These are phyloP conservation scores for Vidua macroura DNA, from an alignment of 2,113 vertebrate genomes.

Conservation along the genomic window DNA sequence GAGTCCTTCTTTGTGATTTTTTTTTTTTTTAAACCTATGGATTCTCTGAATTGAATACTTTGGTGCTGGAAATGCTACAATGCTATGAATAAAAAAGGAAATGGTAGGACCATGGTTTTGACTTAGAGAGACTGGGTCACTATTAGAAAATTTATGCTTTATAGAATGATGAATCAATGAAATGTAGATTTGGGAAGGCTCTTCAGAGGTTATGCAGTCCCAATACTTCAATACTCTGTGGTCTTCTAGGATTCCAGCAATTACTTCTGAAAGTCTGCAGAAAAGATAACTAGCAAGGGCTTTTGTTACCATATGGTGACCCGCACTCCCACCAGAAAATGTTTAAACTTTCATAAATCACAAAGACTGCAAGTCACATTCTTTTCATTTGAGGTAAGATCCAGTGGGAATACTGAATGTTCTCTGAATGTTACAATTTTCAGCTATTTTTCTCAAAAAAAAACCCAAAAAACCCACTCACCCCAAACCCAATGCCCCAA, in stretches of 20 bases:
- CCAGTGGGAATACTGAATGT: neutral
- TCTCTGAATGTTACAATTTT: neutral
- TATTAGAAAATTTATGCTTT: neutral
- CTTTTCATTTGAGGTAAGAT: neutral
- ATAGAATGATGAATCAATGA: neutral
- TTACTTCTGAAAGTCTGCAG: neutral
- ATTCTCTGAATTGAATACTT: neutral
- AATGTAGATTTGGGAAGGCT: neutral
- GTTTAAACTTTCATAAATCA: constrained; percentile 23
- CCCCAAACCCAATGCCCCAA: neutral
- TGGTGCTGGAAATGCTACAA: neutral
- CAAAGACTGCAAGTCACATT: neutral
- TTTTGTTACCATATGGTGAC: neutral
- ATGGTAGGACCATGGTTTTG: neutral
- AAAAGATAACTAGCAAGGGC: neutral
- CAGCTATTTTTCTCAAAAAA: neutral
- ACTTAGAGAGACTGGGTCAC: neutral
- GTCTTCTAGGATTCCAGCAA: neutral
- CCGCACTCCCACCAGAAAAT: neutral
- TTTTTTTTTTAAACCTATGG: neutral
- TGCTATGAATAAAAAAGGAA: neutral
- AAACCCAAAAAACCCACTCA: neutral
- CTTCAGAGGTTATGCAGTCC: neutral
- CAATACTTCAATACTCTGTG: neutral
- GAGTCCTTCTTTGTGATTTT: neutral